Evolutionary conservation across 2,888 invertebrate species (phyloP), one percentile per base, ranked within the genome.

Genomic region (Pteria penguin): DNA sequence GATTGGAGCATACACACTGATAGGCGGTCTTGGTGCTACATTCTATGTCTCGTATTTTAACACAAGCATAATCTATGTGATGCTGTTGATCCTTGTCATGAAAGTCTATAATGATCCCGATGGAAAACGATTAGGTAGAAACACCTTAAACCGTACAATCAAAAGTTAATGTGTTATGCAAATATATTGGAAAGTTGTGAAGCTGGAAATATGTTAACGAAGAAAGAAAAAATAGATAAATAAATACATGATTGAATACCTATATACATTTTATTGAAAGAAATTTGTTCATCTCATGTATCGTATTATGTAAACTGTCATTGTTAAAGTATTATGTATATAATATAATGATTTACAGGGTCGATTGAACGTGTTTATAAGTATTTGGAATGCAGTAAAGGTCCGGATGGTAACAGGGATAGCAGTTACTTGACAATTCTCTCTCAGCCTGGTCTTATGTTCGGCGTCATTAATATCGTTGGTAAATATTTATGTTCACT

Each of bases 11-110:
- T 91, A 91, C 79, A 91, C 90, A 2, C 86, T 88, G 77, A 88
- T 91, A 29, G 92, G 92, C 0, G 91, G 91, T 0, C 85, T 92
- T 4, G 91, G 91, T 0, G 92, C 91, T 14, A 91, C 92, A 0
- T 91, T 92, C 82, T 92, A 92, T 81, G 92, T 92, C 31, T 91
- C 91, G 31, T 92, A 92, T 83, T 90, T 92, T 88, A 92, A 90
- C 85, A 91, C 92, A 3, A 86, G 86, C 65, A 82, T 90, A 71
- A 90, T 92, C 62, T 90, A 90, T 80, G 76, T 88, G 62, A 82
- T 91, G 52, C 88, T 91, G 84, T 66, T 92, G 54, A 85, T 88
- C 60, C 91, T 92, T 78, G 79, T 91, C n/a, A 74, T 85, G 67
- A 84, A 86, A 58, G 88, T 91, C n/a, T 92, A 88, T 78, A 82